Conservation (phyloP, 2,113 vertebrate species). For the Mellivora capensis region DNA sequence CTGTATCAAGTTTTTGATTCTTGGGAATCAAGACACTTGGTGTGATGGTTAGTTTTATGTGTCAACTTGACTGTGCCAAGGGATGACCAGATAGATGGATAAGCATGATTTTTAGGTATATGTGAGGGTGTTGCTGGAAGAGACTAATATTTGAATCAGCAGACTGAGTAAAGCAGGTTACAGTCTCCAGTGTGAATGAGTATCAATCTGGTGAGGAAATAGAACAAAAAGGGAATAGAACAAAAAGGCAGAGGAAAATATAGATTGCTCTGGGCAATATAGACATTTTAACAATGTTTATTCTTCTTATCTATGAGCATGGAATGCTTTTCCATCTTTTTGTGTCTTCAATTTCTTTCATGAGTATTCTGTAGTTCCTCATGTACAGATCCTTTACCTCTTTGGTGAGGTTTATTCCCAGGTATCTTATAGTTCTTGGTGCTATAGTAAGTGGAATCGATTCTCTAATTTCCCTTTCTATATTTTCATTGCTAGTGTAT, state of each 20-base stretch:
- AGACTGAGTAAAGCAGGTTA: not conserved
- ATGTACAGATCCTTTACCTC: no score
- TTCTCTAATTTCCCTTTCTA: no score
- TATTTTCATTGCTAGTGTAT: no score
- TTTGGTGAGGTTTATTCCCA: no score
- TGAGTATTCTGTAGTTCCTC: no score
- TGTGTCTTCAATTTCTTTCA: no score
- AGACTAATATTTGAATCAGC: not conserved
- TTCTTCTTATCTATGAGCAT: no score
- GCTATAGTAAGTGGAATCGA: no score
- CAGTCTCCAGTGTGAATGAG: not conserved
- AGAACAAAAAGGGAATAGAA: not conserved
- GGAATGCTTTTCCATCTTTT: no score
- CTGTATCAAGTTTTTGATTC: not conserved
- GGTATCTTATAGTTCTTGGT: no score
- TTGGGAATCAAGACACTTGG: not conserved
- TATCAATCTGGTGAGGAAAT: not conserved
- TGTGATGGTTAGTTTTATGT: not conserved
- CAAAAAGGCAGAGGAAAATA: not conserved
- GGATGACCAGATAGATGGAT: not conserved
- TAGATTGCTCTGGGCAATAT: no score
- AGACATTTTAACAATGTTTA: no score
- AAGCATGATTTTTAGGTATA: not conserved
- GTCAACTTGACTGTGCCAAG: not conserved
- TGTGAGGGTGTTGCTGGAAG: not conserved